Evolutionary conservation across 2,113 vertebrate genomes (phyloP), one percentile per base, ranked within the genome.

Genomic region (Thunnus maccoyii): DNA sequence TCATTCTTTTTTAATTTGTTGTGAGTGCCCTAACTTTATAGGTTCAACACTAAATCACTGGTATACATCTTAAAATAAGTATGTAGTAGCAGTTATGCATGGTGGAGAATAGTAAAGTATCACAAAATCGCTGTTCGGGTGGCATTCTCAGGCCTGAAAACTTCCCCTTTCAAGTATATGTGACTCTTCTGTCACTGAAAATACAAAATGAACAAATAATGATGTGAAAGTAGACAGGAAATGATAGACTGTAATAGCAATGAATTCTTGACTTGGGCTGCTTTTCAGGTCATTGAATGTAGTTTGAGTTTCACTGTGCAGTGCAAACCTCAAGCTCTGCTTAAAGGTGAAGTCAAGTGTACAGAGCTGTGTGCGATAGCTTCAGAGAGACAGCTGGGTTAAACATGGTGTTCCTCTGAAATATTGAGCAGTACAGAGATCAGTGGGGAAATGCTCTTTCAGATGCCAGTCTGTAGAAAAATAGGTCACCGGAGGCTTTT

Each of bases 391-490:
- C 76, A 63, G 66, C 64, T 3, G 50, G 52, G 76, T 80, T 80
- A 79, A 78, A 85, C 72, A 73, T 72, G 2, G 74, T 78, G 82
- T 82, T 85, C 82, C 20, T 13, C 65, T 90, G 48, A 91, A 90
- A 91, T 91, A 91, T 90, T 90, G 41, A 90, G 72, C 60, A 82
- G 74, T 6, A 14, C 58, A 25, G 65, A 72, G 77, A 68, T 72
- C 54, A 64, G 68, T 10, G 16, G 76, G 76, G 68, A 75, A 46
- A 46, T 1, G 1, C 30, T 22, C 68, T 67, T 62, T 69, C 56
- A 62, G 52, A 76, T 56, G 46, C 8, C 48, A 51, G 30, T 54
- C 48, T 72, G 20, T 11, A 13, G 61, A 58, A 71, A 92, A 90
- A 67, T 87, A 72, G 80, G 89, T 87, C 83, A 88, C 20, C 7